Evolutionary conservation across 2,113 vertebrate genomes (phyloP).

Genomic region (Calidris pugnax): DNA sequence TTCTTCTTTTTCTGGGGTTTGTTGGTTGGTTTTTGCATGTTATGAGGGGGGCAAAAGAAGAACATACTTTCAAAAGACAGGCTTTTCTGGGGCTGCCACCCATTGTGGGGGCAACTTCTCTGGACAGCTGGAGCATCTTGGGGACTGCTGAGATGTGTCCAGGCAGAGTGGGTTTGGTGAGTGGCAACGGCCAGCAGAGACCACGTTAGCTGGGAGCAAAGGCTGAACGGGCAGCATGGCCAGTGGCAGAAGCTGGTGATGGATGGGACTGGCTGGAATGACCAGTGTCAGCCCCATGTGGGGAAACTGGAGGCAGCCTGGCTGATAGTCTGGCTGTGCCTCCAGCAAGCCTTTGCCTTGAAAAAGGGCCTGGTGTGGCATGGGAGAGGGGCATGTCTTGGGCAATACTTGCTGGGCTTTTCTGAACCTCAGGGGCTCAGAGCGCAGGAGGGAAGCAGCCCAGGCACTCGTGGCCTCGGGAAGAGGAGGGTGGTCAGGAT

Average conservation of each 20-base stretch:
- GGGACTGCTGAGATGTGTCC: neutral
- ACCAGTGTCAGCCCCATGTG: neutral
- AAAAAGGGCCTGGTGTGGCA: neutral
- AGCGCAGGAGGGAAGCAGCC: neutral
- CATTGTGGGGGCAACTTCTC: neutral
- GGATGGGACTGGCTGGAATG: neutral
- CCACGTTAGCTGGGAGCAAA: neutral
- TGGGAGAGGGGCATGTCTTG: no score
- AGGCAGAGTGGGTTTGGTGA: neutral
- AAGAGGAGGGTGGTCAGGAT: neutral
- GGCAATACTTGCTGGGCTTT: neutral
- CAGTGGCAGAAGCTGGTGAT: neutral
- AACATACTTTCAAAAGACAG: neutral
- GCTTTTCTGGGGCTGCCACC: neutral
- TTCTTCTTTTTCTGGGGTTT: neutral
- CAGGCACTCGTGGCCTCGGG: neutral
- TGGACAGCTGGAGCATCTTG: neutral
- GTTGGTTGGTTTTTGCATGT: neutral
- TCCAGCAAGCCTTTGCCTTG: fast-evolving
- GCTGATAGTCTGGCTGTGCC: neutral
- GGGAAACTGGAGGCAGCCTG: neutral
- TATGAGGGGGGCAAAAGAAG: neutral
- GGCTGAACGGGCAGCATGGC: neutral
- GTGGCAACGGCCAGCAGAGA: neutral
- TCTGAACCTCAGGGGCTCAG: neutral